Percentiles rank a stretch among this genome's conserved stretches.
These are phyloP conservation scores for Nerophis ophidion DNA, from an alignment of 2,113 vertebrate genomes.

Conservation along the genomic window DNA sequence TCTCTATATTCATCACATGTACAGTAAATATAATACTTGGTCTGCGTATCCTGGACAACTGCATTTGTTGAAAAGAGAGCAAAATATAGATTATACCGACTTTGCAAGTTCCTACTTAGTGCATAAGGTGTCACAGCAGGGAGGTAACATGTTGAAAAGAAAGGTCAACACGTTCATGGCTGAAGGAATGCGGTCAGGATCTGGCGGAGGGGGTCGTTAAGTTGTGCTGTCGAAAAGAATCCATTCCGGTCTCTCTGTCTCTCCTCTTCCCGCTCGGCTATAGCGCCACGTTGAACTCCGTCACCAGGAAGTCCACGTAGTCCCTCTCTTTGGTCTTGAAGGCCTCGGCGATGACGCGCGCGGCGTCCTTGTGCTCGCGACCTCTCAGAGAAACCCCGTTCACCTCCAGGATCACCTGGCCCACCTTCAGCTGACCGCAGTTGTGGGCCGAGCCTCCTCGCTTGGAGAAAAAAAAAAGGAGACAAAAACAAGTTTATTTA, in stretches of 20 bases:
- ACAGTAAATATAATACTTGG: neutral
- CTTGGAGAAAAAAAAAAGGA: slow-evolving; percentile 61
- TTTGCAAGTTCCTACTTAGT: slow-evolving; percentile 32
- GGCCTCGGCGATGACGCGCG: slow-evolving; percentile 91
- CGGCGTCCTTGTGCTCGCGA: slow-evolving; percentile 88
- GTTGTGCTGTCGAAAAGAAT: slow-evolving; percentile 49
- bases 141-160: slow-evolving; percentile 51
- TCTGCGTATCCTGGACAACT: neutral
- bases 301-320: slow-evolving; percentile 92
- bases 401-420: slow-evolving; percentile 94
- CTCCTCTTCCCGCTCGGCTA: slow-evolving; percentile 58
- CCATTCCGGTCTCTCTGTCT: slow-evolving; percentile 10
- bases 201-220: slow-evolving; percentile 12
- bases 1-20: slow-evolving; percentile 43
- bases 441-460: slow-evolving; percentile 92
- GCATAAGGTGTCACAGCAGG: slow-evolving; percentile 53
- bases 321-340: slow-evolving; percentile 95
- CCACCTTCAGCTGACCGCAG: slow-evolving; percentile 92
- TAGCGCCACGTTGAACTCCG: slow-evolving; percentile 92
- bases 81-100: slow-evolving; percentile 17
- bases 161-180: slow-evolving; percentile 36
- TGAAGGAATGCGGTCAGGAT: slow-evolving; percentile 16
- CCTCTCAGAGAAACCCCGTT: slow-evolving; percentile 83
- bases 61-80: slow-evolving; percentile 11
- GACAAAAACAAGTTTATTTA: neutral